Base-by-base conservation (phyloP, 2,888 invertebrate genomes). In the Fissipunctia ypsillon region DNA sequence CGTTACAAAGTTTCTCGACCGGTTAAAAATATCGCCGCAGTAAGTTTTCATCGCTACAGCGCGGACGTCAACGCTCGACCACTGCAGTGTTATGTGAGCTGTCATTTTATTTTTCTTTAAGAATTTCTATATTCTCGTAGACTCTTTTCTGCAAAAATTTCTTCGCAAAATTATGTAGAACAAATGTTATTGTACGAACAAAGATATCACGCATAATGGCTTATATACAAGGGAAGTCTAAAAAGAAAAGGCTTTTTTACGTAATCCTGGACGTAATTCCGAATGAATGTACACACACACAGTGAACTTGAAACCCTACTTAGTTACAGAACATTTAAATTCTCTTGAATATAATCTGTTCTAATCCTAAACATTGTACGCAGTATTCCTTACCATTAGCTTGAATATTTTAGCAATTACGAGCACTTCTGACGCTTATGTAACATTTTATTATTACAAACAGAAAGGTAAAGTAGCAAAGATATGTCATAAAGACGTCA, bases 1-100 rank as follows among this genome's bases (percentile, higher is more conserved):
- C 14, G 65, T 63, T 41, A 64, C 72, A 48, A 72, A 84, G 73
- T 76, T 83, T 73, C 70, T 73, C 45, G 66, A 25, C 50, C 54
- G 52, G 68, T 79, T 87, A 80, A 80, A 81, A 83, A 84, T 87
- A 88, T 64, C 83, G 25, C 76, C 76, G 80, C 86, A 84, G 69
- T 74, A 70, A 73, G 66, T 81, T 83, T 71, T 73, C 70, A 82
- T 63, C 76, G 63, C 63, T 75, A 60, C 80, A 68, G 45, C 69
- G 73, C 79, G 71, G 69, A 72, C 79, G 81, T 86, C 87, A 80
- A 77, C 84, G 61, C 74, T 77, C 59, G 69, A 72, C 66, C 73
- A 80, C 84, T 84, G 86, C 82, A 79, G 82, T 79, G 69, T 77
- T 72, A 75, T n/a, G 35, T 56, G 67, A 75, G 65, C 54, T 61